Base-by-base conservation (phyloP, 2,113 vertebrate genomes). In the Tetraodon nigroviridis region DNA sequence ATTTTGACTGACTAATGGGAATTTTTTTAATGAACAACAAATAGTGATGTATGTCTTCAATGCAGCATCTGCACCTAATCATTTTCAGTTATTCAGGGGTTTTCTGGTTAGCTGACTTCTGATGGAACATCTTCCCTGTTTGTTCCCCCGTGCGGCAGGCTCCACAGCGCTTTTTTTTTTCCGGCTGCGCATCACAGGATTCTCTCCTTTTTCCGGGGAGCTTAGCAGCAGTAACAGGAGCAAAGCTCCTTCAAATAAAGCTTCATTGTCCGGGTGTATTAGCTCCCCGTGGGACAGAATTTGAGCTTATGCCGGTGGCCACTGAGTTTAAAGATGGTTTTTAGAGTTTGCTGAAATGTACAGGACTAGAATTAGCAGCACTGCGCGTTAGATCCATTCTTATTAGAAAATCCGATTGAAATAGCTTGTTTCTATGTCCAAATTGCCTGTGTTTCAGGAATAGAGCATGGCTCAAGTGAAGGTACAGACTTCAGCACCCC, bases 401-500 rank as follows among this genome's bases (percentile, higher is more conserved):
- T 21, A 45, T 45, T 45, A 17, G 12, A 3, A 37, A 37, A 37
- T 37, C 11, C 10, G 1, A 37, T 37, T 37, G 10, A 1, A 11
- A 37, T 4, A 7, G 27, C 7, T 2, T 37, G 32, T 37, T 37
- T 7, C 5, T 32, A 7, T 37, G 32, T 37, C 12, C 2, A 37
- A 37, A 47, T 47, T n/a, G 46, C 19, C 16, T n/a, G 7, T 19
- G 10, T 71, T 87, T 22, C 84, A 95, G 92, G 86, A 87, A 90
- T 82, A 92, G 90, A 91, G 85, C 89, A 94, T 94, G 93, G 92
- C 94, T 90, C 94, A 96, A 93, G 91, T 95, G 84, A 95, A 93
- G 91, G 92, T 93, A 91, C 93, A 93, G 92, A 91, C 92, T 78
- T 76, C 92, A 91, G 88, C 91, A 64, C 90, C 90, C 87, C 86